Conservation (phyloP, 2,888 invertebrate genomes). For the Papilio demoleus region DNA sequence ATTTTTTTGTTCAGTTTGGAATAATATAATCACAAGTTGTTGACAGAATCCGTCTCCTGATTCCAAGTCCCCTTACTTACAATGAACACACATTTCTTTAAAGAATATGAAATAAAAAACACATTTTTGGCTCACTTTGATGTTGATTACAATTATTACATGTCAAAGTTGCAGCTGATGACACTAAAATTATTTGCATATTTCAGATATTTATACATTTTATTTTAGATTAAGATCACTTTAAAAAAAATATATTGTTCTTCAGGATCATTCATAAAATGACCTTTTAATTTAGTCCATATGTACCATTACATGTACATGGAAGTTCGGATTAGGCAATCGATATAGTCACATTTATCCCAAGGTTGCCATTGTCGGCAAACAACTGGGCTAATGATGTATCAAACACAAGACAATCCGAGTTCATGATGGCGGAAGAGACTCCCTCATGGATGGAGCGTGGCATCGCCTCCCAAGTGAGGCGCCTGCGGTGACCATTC, state of each 20-base stretch:
- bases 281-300: constrained; percentile 28
- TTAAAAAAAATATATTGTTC: constrained; percentile 31
- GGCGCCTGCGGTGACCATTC: constrained; percentile 95
- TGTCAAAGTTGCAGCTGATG: constrained; percentile 40
- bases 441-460: constrained; percentile 99
- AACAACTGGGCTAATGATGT: constrained; percentile 99
- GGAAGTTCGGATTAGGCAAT: constrained; percentile 86
- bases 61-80: constrained; percentile 67
- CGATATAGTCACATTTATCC: constrained; percentile 99
- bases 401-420: constrained; percentile 99
- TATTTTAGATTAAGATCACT: constrained; percentile 3
- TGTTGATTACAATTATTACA: constrained; percentile 55
- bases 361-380: constrained; percentile 99
- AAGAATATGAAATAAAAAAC: constrained; percentile 59
- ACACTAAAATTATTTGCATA: constrained; percentile 29
- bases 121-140: constrained; percentile 76
- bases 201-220: background rate
- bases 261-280: constrained; percentile 36
- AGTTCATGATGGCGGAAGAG: constrained; percentile 97
- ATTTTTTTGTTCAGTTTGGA: constrained; percentile 44
- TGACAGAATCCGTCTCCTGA: constrained; percentile 39
- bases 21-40: constrained; percentile 40
- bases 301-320: constrained; percentile 31
- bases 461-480: constrained; percentile 99
- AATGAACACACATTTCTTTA: constrained; percentile 79